These are phyloP conservation scores for Macrotus californicus DNA, from an alignment of 2,113 vertebrate species.

Conservation along the genomic window DNA sequence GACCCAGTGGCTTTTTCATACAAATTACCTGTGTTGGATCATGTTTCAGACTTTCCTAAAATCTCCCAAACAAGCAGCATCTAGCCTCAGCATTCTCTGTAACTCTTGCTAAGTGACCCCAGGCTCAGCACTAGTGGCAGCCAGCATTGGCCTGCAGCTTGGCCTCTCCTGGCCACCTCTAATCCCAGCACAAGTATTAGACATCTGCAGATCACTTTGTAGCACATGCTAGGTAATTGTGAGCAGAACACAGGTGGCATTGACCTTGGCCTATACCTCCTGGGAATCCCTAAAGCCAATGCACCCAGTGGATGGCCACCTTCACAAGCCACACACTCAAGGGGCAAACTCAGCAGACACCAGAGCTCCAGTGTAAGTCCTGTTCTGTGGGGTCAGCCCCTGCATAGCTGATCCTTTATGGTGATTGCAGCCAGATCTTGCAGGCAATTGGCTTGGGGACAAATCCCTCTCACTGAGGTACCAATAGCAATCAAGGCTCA, in stretches of 20 bases:
- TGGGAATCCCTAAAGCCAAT: background rate
- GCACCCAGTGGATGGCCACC: background rate
- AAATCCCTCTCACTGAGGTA: background rate
- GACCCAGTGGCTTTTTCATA: background rate
- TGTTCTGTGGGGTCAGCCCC: background rate
- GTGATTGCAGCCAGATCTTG: background rate
- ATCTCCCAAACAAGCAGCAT: background rate
- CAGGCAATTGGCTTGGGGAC: background rate
- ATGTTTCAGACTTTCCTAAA: background rate
- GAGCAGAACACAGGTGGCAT: background rate
- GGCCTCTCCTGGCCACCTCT: background rate
- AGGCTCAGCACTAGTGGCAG: background rate
- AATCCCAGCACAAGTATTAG: background rate
- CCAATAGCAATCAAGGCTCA: background rate
- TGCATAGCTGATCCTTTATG: background rate
- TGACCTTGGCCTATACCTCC: background rate
- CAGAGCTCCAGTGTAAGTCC: background rate
- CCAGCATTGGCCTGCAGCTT: background rate
- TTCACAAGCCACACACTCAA: background rate
- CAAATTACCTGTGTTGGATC: background rate
- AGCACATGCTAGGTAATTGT: background rate
- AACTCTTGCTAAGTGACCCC: background rate
- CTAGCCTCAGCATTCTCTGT: background rate
- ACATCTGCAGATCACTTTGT: background rate
- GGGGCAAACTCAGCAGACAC: background rate